phyloP scores from a whole-genome alignment of 1,140 invertebrate genomes.

The Sarcophaga bullata region DNA sequence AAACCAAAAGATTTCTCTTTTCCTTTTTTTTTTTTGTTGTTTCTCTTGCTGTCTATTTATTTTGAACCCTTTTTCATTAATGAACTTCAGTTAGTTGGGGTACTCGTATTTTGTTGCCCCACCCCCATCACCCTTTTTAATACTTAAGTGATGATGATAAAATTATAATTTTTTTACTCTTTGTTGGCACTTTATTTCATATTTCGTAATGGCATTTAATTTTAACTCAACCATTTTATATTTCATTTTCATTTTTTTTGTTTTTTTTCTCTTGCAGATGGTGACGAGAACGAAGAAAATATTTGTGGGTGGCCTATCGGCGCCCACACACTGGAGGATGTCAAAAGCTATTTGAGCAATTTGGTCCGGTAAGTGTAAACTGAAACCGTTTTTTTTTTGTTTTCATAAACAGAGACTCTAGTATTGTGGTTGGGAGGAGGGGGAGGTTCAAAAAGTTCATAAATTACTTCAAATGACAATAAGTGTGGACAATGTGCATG shows the following conservation, averaged over 20 bases:
- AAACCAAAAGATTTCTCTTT: no score
- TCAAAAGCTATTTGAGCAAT: constrained; percentile 99
- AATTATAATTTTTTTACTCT: neutral
- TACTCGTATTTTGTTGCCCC: no score
- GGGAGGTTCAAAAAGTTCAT: no score
- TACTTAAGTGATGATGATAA: neutral
- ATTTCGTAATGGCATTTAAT: no score
- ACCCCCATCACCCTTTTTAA: no score
- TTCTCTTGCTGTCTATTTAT: no score
- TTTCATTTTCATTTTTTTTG: neutral
- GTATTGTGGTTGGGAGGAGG: no score
- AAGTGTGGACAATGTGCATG: neutral
- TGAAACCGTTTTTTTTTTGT: constrained; percentile 8
- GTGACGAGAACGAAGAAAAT: constrained; percentile 99
- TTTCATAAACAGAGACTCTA: no score
- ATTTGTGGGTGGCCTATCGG: constrained; percentile 99
- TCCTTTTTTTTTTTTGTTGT: no score
- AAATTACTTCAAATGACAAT: constrained; percentile 43
- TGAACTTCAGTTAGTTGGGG: no score
- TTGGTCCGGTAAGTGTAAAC: constrained; percentile 91
- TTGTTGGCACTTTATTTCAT: neutral
- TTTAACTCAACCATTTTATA: no score
- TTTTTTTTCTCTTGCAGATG: constrained; percentile 79
- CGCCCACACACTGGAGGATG: constrained; percentile 99
- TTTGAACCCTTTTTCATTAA: no score